Conservation (phyloP, 1,140 invertebrate species). For the Trachymyrmex septentrionalis region DNA sequence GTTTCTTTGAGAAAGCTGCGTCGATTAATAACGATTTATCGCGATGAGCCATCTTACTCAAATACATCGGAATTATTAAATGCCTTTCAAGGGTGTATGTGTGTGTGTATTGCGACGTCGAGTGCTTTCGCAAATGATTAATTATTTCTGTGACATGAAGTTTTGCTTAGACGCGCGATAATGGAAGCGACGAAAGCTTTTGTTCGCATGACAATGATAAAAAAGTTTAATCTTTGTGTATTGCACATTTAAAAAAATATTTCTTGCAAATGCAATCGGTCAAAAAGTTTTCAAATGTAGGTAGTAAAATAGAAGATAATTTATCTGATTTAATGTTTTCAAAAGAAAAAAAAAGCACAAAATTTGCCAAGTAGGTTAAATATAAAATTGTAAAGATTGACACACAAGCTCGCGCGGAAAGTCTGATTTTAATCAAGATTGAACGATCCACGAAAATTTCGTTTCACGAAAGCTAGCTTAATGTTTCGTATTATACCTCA, state of each 20-base stretch:
- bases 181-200: slow-evolving; percentile 57
- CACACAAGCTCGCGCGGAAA: slow-evolving; percentile 43
- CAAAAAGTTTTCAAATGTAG: background rate
- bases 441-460: slow-evolving; percentile 77
- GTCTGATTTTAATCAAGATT: slow-evolving; percentile 79
- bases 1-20: slow-evolving; percentile 49
- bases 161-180: slow-evolving; percentile 60
- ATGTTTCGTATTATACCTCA: slow-evolving; percentile 71
- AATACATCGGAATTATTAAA: slow-evolving; percentile 54
- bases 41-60: slow-evolving; percentile 29
- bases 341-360: background rate
- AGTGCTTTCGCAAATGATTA: slow-evolving; percentile 56
- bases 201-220: slow-evolving; percentile 44
- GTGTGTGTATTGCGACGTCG: background rate
- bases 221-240: slow-evolving; percentile 47
- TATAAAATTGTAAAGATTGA: background rate
- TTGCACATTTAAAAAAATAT: background rate
- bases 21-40: slow-evolving; percentile 69
- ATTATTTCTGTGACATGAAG: slow-evolving; percentile 59
- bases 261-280: slow-evolving; percentile 22
- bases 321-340: background rate
- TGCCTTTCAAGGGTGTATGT: background rate
- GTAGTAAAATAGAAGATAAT: slow-evolving; percentile 10
- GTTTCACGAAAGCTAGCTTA: slow-evolving; percentile 67
- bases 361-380: slow-evolving; percentile 33